phyloP scores from a whole-genome alignment of 2,888 invertebrate species.

The Drosophila kambysellisi region DNA sequence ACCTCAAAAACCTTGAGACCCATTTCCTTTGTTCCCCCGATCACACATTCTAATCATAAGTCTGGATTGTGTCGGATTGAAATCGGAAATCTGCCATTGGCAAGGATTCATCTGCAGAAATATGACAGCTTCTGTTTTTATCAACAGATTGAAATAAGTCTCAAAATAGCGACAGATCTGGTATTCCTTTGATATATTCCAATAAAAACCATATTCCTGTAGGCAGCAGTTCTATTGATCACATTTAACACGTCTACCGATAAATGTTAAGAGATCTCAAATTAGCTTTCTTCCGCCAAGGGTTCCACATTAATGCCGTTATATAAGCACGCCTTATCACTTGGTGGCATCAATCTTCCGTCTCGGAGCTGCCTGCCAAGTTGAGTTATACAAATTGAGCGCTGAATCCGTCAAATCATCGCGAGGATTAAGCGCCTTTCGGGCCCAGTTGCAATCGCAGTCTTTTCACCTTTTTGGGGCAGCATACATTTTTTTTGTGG shows the following conservation, averaged over 20 bases:
- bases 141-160: no score
- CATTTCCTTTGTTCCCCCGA: no score
- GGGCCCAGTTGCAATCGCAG: background rate
- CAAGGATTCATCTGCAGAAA: background rate
- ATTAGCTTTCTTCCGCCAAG: background rate
- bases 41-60: no score
- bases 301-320: background rate
- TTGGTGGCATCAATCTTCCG: conserved; percentile 6
- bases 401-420: conserved; percentile 75
- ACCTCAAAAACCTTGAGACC: no score
- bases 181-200: background rate
- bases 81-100: no score
- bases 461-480: conserved; percentile 22
- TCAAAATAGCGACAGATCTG: no score
- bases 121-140: background rate
- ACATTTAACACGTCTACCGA: background rate
- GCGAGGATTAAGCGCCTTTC: conserved; percentile 62
- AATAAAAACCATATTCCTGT: background rate
- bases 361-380: conserved; percentile 5
- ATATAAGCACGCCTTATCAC: background rate
- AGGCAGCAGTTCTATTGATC: no score
- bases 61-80: no score
- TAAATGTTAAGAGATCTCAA: background rate
- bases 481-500: conserved; percentile 18
- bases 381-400: conserved; percentile 48